Evolutionary conservation across 1,140 invertebrate species (phyloP).

Genomic region (Bactericera cockerelli): DNA sequence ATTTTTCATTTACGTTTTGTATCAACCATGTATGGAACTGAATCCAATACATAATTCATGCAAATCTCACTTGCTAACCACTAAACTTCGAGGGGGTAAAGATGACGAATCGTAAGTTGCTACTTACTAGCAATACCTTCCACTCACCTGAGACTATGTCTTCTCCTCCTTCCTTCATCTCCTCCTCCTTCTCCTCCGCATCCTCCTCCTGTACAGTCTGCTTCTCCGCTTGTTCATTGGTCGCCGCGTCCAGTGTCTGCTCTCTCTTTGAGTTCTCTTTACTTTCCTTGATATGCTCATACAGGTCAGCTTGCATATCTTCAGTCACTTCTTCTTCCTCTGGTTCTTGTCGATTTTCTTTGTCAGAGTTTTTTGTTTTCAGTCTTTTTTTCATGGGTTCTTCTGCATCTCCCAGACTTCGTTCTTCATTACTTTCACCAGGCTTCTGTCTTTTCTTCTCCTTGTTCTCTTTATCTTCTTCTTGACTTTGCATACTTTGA

Average conservation of each 20-base stretch:
- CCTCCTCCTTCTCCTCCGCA: constrained; percentile 38
- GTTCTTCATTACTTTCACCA: constrained; percentile 39
- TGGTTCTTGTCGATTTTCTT: constrained; percentile 24
- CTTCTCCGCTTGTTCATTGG: constrained; percentile 59
- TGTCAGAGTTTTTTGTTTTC: constrained; percentile 38
- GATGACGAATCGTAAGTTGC: too few relatives aligned
- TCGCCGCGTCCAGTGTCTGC: constrained; percentile 40
- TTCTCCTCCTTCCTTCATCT: constrained; percentile 35
- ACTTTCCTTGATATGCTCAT: constrained; percentile 71
- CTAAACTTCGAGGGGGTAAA: too few relatives aligned
- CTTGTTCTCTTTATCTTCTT: constrained; percentile 24
- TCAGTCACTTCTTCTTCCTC: constrained; percentile 34
- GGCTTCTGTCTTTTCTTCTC: constrained; percentile 36
- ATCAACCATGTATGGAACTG: too few relatives aligned
- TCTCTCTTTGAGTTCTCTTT: constrained; percentile 36
- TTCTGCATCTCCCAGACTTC: constrained; percentile 41
- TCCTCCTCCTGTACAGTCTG: constrained; percentile 46
- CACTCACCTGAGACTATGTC: constrained; percentile 37
- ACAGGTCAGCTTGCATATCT: constrained; percentile 48
- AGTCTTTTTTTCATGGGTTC: constrained; percentile 43
- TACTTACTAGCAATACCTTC: too few relatives aligned
- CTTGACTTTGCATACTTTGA: constrained; percentile 29
- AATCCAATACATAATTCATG: too few relatives aligned
- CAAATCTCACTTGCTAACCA: too few relatives aligned
- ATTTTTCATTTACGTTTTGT: too few relatives aligned